A percentile compares a stretch with the other conserved stretches of the same genome.
These are phyloP conservation scores for Drosophila flavopinicola DNA, from an alignment of 2,888 invertebrate genomes.

Conservation along the genomic window DNA sequence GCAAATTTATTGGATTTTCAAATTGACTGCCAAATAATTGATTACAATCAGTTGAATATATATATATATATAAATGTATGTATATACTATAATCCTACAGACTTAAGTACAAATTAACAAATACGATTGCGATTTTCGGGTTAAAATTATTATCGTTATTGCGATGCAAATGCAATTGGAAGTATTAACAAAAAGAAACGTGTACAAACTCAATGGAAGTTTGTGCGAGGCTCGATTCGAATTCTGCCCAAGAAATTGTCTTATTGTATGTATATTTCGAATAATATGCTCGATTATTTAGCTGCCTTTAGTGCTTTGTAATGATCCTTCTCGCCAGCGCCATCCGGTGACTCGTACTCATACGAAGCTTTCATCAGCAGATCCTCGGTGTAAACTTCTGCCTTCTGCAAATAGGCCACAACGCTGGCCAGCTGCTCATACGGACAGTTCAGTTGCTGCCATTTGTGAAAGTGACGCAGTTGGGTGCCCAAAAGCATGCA, in stretches of 20 bases:
- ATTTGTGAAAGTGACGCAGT: conserved; percentile 91
- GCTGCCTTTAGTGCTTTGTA: conserved; percentile 90
- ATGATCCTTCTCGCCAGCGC: conserved; percentile 94
- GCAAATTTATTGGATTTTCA: conserved; percentile 62
- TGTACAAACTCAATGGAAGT: conserved; percentile 31
- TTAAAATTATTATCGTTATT: conserved; percentile 66
- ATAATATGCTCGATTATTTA: conserved; percentile 57
- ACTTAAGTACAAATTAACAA: conserved; percentile 76
- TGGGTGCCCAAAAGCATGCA: conserved; percentile 95
- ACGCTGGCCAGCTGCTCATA: conserved; percentile 91
- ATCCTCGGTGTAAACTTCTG: conserved; percentile 91
- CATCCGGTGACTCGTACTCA: conserved; percentile 96
- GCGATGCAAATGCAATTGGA: conserved; percentile 54
- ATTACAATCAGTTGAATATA: conserved; percentile 41
- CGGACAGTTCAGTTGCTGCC: conserved; percentile 94
- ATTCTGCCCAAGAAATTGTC: conserved; percentile 31
- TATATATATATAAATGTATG: conserved; percentile 29
- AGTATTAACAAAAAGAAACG: conserved; percentile 47
- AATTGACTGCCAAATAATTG: conserved; percentile 44
- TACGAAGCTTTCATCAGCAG: conserved; percentile 94
- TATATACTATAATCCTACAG: conserved; percentile 23
- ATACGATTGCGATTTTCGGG: conserved; percentile 46
- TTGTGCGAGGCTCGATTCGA: conserved; percentile 50
- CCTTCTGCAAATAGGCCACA: conserved; percentile 90
- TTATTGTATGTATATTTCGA: conserved; percentile 25